These are phyloP conservation scores for Pocillopora grandis DNA, from an alignment of 92 coral and sea anemone species.

Conservation along the genomic window DNA sequence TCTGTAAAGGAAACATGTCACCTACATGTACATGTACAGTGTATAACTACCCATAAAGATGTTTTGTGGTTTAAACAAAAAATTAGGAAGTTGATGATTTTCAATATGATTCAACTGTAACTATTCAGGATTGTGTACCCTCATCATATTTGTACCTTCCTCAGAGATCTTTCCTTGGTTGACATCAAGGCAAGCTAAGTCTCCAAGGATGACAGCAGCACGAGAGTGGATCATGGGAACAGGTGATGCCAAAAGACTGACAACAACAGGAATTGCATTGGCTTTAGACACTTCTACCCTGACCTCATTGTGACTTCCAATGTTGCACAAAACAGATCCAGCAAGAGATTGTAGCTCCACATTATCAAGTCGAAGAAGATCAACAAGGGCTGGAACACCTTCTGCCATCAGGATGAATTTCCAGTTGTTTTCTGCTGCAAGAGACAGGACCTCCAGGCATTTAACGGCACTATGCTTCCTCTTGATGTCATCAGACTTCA, in stretches of 20 bases:
- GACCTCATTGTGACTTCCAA: slow-evolving; percentile 78
- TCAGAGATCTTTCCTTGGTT: slow-evolving; percentile 76
- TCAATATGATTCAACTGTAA: too few species aligned
- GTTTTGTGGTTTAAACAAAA: too few species aligned
- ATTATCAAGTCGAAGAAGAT: slow-evolving; percentile 70
- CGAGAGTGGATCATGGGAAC: slow-evolving; percentile 90
- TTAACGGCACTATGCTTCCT: slow-evolving; percentile 83
- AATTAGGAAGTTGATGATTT: too few species aligned
- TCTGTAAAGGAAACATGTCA: too few species aligned
- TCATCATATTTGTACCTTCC: slow-evolving; percentile 56
- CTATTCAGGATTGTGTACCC: not conserved
- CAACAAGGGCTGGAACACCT: slow-evolving; percentile 87
- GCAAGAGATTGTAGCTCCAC: slow-evolving; percentile 83
- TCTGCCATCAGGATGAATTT: slow-evolving; percentile 81
- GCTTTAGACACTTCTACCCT: slow-evolving; percentile 82
- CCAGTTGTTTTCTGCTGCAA: slow-evolving; percentile 90
- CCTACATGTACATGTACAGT: too few species aligned
- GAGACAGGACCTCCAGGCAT: slow-evolving; percentile 88
- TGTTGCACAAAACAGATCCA: slow-evolving; percentile 93
- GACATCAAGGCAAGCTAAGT: slow-evolving; percentile 78
- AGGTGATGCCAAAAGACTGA: slow-evolving; percentile 72
- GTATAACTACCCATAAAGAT: too few species aligned
- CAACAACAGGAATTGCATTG: slow-evolving; percentile 74
- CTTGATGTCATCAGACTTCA: slow-evolving; percentile 71
- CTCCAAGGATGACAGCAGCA: slow-evolving; percentile 90